Base-by-base conservation (phyloP, 2,888 invertebrate genomes). In the Campoplex nolae region DNA sequence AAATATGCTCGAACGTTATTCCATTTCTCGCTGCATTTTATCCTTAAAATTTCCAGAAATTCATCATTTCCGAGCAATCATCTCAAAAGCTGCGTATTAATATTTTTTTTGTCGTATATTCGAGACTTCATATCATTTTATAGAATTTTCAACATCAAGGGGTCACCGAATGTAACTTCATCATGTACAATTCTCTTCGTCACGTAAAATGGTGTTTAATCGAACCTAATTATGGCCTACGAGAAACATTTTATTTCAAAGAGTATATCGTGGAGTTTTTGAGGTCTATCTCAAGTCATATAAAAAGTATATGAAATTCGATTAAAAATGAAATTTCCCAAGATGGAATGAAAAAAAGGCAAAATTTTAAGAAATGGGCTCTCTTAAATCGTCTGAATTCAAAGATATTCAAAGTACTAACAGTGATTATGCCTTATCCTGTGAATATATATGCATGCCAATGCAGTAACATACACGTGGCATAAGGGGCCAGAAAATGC, bases 401-500 rank as follows among this genome's bases (percentile, higher is more conserved):
- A 8, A 11, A 13, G 28, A 58, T 11, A 3, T 23, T 58, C 13
- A 1, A 7, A 3, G 0, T 51, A 4, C 7, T n/a, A n/a, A 51
- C 11, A 13, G 13, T 32, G 2, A 16, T 62, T 32, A 1, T 28
- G 23, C 8, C n/a, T 62, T 16, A 13, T 2, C 16, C 13, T 32
- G 32, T 32, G 16, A 62, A 4, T 32, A 23, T 23, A 23, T 23
- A 23, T 23, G 23, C 0, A 28, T 32, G 2, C 32, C 32, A 32
- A 62, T 32, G 32, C 62, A 16, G 62, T 32, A 28, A 28, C 13
- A 13, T 58, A 13, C 32, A 62, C 32, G 32, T 62, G 16, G 16
- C 32, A 32, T 42, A 4, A 18, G 51, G 51, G 42, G 16, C 42
- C 9, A 65, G 32, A 76, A 76, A 74, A 71, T 65, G n/a, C 35